phyloP scores from a whole-genome alignment of 2,888 invertebrate genomes.

The Sepiola atlantica region DNA sequence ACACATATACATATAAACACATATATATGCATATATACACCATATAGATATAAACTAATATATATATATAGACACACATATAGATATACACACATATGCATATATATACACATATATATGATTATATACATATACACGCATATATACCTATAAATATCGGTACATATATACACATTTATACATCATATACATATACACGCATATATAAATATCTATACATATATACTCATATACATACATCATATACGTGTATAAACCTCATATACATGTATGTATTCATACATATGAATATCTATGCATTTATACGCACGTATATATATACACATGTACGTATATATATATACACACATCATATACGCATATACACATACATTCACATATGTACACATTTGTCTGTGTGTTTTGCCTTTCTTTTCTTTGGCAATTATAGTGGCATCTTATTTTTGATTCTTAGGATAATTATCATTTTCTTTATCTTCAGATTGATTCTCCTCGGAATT shows the following conservation, averaged over 20 bases:
- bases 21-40: neutral
- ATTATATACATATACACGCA: neutral
- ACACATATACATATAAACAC: neutral
- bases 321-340: no score
- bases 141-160: neutral
- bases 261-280: no score
- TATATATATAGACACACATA: no score
- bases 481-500: neutral
- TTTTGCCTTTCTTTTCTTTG: neutral
- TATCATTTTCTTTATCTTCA: neutral
- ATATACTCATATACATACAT: neutral
- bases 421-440: neutral
- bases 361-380: no score
- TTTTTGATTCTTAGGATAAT: neutral
- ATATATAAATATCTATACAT: neutral
- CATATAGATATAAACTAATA: no score
- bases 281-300: no score
- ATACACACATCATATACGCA: no score
- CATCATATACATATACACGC: neutral
- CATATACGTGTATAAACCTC: no score
- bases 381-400: no score
- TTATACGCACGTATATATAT: no score
- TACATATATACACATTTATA: neutral
- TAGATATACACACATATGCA: neutral
- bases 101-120: neutral